phyloP scores from a whole-genome alignment of 2,113 vertebrate genomes.

The Halichoeres trimaculatus region DNA sequence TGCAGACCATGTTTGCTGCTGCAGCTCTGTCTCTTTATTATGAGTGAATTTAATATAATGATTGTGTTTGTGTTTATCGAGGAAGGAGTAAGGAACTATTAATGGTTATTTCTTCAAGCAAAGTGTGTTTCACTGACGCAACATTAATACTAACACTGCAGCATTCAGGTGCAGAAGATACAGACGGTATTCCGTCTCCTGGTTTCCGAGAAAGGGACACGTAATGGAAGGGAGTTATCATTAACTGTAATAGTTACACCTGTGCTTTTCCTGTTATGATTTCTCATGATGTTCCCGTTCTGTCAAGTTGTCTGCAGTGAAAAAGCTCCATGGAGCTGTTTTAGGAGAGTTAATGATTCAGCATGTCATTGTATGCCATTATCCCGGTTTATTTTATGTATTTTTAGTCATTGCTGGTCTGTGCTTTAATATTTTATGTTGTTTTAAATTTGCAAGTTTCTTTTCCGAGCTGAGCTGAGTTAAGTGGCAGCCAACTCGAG shows the following conservation, averaged over 20 bases:
- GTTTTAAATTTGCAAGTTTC: not conserved
- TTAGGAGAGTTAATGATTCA: conserved; percentile 19
- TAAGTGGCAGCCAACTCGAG: not conserved
- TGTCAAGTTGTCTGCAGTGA: conserved; percentile 42
- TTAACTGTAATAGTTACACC: conserved; percentile 56
- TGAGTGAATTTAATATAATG: not conserved
- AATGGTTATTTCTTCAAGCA: not conserved
- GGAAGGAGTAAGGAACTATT: not conserved
- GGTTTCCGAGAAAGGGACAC: conserved; percentile 20
- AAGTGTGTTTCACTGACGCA: conserved; percentile 8
- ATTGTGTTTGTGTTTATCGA: not conserved
- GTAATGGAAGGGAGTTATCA: conserved; percentile 27
- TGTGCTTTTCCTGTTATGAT: conserved; percentile 41
- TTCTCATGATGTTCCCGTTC: conserved; percentile 63
- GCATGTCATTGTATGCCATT: conserved; percentile 4
- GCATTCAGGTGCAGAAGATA: conserved; percentile 7
- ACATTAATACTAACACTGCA: not conserved
- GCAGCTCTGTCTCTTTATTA: not conserved
- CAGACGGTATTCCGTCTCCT: not conserved
- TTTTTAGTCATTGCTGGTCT: conserved; percentile 24
- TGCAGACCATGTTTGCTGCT: not conserved
- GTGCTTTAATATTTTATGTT: not conserved
- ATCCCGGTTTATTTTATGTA: conserved; percentile 15
- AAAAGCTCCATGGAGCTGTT: conserved; percentile 18
- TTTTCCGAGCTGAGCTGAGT: not conserved